These are phyloP conservation scores for Eulimnadia texana DNA, from an alignment of 1,140 invertebrate genomes.

Conservation along the genomic window DNA sequence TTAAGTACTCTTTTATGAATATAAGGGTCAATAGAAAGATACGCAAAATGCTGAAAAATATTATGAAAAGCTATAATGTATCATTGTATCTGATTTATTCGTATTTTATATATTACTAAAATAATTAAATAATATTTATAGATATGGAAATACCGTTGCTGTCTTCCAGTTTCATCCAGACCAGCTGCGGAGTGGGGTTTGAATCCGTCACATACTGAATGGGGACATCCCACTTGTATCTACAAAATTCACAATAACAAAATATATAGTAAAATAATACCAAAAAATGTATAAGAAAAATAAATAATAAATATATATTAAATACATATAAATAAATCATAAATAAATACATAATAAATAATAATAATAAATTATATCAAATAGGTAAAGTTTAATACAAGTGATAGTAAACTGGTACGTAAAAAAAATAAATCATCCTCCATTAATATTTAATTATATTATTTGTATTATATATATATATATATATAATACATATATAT, in stretches of 20 bases:
- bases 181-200: conserved; percentile 29
- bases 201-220: conserved; percentile 54
- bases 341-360: neutral
- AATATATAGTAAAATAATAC: neutral
- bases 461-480: too few species aligned
- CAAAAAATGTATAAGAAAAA: neutral
- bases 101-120: neutral
- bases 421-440: too few species aligned
- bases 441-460: too few species aligned
- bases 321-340: neutral
- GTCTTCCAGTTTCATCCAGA: conserved; percentile 43
- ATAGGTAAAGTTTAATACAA: too few species aligned
- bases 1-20: too few species aligned
- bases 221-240: conserved; percentile 59
- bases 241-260: conserved; percentile 12
- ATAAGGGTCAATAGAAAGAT: too few species aligned
- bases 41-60: too few species aligned
- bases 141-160: conserved; percentile 33
- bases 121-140: neutral
- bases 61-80: neutral
- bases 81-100: too few species aligned
- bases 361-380: too few species aligned
- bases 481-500: too few species aligned
- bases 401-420: too few species aligned
- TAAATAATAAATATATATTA: neutral